These are phyloP conservation scores for Trachythela sp. DNA, from an alignment of 64 coral and sea anemone species.

Conservation along the genomic window DNA sequence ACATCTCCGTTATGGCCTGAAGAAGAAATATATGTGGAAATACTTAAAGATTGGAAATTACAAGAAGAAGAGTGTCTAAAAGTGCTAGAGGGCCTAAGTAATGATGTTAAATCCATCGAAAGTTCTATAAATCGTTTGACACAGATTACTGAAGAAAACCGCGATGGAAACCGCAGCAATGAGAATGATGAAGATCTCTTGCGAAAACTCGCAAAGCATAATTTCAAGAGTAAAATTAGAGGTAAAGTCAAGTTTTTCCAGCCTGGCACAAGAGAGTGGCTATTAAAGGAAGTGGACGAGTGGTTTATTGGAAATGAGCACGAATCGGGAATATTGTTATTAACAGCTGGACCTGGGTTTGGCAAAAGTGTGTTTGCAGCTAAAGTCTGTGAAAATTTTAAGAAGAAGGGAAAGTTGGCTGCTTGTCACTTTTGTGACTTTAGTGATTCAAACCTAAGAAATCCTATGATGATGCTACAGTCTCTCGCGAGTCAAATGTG, in stretches of 20 bases:
- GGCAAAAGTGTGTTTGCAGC: slow-evolving; percentile 71
- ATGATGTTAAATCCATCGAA: background rate
- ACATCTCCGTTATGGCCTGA: too few species aligned
- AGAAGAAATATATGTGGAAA: background rate
- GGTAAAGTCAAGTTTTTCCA: slow-evolving; percentile 26
- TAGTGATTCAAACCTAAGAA: slow-evolving; percentile 35
- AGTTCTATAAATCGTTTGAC: background rate
- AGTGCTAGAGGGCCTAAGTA: background rate
- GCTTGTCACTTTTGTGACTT: slow-evolving; percentile 61
- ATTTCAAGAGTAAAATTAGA: slow-evolving; percentile 52
- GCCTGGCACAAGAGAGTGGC: slow-evolving; percentile 55
- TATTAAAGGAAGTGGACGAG: slow-evolving; percentile 39
- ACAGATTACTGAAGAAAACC: background rate
- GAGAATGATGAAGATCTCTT: background rate
- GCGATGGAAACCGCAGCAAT: background rate
- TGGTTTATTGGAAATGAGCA: slow-evolving; percentile 48
- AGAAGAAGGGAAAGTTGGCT: background rate
- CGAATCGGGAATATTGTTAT: slow-evolving; percentile 41
- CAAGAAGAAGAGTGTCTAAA: background rate
- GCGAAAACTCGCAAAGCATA: slow-evolving; percentile 47
- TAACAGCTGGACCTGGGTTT: slow-evolving; percentile 61
- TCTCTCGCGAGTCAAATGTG: slow-evolving; percentile 64
- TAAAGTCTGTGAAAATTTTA: slow-evolving; percentile 27
- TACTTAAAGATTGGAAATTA: background rate
- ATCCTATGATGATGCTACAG: slow-evolving; percentile 66